Evolutionary conservation across 2,113 vertebrate genomes (phyloP).

Genomic region (Gorsachius goisagi): DNA sequence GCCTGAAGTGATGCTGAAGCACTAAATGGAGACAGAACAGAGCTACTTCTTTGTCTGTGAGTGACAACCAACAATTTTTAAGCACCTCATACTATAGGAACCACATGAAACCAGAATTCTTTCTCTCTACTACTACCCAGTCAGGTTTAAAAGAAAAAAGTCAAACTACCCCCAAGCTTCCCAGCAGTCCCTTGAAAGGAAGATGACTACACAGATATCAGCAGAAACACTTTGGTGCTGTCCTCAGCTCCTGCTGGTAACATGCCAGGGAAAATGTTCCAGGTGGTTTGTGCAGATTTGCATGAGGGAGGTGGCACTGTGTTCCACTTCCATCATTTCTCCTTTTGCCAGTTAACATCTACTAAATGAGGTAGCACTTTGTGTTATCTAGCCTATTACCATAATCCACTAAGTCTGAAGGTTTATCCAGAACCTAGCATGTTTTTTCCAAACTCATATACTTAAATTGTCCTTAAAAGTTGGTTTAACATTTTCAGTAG

Average conservation of each 20-base stretch:
- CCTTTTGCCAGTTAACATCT: background rate
- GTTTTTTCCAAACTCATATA: background rate
- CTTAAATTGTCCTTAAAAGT: background rate
- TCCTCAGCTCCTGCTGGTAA: background rate
- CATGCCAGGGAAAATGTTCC: background rate
- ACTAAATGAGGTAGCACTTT: background rate
- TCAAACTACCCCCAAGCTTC: background rate
- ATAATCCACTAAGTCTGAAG: background rate
- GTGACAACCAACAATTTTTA: background rate
- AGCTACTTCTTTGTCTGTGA: background rate
- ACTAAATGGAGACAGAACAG: background rate
- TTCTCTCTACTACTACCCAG: background rate
- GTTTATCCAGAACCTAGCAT: background rate
- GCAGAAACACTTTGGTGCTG: background rate
- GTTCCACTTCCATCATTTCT: background rate
- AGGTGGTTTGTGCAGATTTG: background rate
- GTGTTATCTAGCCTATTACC: background rate
- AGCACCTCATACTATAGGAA: background rate
- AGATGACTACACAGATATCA: background rate
- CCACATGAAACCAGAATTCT: background rate
- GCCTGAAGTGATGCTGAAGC: background rate
- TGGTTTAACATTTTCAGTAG: background rate
- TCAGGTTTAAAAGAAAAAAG: background rate
- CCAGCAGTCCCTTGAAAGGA: background rate
- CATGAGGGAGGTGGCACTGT: too few relatives aligned